Evolutionary conservation across 2,888 invertebrate genomes (phyloP).

Genomic region (Eristalinus aeneus): DNA sequence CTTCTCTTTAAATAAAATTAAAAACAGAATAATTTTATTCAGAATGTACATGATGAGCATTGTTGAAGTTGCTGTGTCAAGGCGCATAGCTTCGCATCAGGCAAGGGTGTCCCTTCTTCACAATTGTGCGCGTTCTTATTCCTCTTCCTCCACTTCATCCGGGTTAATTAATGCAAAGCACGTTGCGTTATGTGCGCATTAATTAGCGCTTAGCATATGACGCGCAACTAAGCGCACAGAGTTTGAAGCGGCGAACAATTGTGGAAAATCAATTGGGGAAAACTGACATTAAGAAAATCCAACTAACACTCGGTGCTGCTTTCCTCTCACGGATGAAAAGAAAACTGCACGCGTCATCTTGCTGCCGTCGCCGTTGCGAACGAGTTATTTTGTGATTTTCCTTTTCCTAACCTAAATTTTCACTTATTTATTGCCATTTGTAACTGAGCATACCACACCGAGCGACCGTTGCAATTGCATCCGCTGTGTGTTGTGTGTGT

Average conservation of each 20-base stretch:
- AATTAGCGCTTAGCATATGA: conserved; percentile 46
- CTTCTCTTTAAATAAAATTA: neutral
- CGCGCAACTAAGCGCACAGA: conserved; percentile 11
- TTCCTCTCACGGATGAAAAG: conserved; percentile 50
- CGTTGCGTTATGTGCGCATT: conserved; percentile 62
- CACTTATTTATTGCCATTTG: conserved; percentile 70
- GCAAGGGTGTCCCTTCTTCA: conserved; percentile 38
- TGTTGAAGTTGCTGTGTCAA: conserved; percentile 25
- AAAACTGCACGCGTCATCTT: conserved; percentile 62
- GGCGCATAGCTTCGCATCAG: conserved; percentile 46
- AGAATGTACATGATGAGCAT: conserved; percentile 1
- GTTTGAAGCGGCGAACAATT: neutral
- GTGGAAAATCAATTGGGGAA: conserved; percentile 49
- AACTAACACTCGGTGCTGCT: conserved; percentile 26
- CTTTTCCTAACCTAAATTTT: conserved; percentile 67
- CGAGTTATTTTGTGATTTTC: conserved; percentile 20
- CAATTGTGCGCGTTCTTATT: conserved; percentile 2
- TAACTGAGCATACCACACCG: conserved; percentile 22
- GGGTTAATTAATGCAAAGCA: conserved; percentile 63
- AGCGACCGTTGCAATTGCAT: conserved; percentile 40
- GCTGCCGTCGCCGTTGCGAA: conserved; percentile 1
- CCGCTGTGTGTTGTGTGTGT: conserved; percentile 47
- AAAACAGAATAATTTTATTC: conserved; percentile 45
- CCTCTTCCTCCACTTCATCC: conserved; percentile 51
- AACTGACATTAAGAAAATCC: neutral